A percentile compares a stretch with the other conserved stretches of the same genome.
Evolutionary conservation across 2,888 invertebrate genomes (phyloP).

Genomic region (Volucella zonaria): DNA sequence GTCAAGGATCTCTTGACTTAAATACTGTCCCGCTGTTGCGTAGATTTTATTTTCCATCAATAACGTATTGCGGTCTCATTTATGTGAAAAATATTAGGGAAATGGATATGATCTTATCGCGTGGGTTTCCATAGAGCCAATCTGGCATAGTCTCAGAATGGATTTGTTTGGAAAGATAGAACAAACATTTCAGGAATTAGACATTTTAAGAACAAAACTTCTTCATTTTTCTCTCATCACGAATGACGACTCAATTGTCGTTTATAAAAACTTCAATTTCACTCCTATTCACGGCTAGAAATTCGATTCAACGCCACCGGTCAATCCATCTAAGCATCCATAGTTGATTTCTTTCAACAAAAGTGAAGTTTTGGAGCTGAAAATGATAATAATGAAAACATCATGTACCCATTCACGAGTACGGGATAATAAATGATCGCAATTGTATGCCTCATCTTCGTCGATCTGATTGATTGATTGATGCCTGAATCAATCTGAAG

Average conservation of each 20-base stretch:
- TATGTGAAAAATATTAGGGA: background rate
- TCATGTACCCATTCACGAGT: constrained; percentile 13
- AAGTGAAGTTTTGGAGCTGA: constrained; percentile 35
- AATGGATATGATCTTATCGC: constrained; percentile 30
- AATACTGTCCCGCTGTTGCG: constrained; percentile 26
- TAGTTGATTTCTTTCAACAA: constrained; percentile 1
- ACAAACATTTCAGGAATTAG: too few species aligned
- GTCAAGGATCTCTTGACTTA: constrained; percentile 56
- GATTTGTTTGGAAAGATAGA: background rate
- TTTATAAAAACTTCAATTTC: too few species aligned
- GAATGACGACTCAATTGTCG: too few species aligned
- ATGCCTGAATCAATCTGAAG: constrained; percentile 29
- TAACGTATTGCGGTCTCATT: background rate
- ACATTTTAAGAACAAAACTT: too few species aligned
- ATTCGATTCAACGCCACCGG: background rate
- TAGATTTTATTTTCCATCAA: constrained; percentile 1
- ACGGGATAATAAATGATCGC: constrained; percentile 43
- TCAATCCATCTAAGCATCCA: too few species aligned
- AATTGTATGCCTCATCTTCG: constrained; percentile 16
- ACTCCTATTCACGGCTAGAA: too few species aligned
- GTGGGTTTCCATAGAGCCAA: constrained; percentile 9
- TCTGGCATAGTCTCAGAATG: background rate
- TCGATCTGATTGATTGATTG: constrained; percentile 41
- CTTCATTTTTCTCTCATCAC: too few species aligned
- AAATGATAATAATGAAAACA: constrained; percentile 38